Conservation (phyloP, 2,797 vertebrate species). For the Danio tinwini region DNA sequence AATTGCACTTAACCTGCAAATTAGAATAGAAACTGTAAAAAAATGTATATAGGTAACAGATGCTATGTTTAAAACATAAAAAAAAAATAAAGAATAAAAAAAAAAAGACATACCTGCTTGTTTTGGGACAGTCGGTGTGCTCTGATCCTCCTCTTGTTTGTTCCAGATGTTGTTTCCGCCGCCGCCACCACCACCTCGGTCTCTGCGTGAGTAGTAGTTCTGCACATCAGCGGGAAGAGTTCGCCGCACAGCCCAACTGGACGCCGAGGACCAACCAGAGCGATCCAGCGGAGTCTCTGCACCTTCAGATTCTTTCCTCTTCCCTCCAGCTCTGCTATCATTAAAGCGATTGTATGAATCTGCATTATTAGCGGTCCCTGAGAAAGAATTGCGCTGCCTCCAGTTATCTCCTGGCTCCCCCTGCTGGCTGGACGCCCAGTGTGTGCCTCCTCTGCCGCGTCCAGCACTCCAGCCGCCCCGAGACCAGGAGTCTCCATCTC, state of each 20-base stretch:
- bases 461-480: constrained; percentile 79
- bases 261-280: constrained; percentile 97
- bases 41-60: no score
- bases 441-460: constrained; percentile 73
- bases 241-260: constrained; percentile 95
- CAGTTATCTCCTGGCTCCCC: constrained; percentile 83
- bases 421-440: constrained; percentile 78
- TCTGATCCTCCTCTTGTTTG: constrained; percentile 84
- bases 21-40: no score
- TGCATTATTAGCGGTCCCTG: constrained; percentile 86
- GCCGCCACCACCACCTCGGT: constrained; percentile 68
- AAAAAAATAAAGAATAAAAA: no score
- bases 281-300: constrained; percentile 85
- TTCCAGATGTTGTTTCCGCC: constrained; percentile 81
- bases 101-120: constrained; percentile 45
- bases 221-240: constrained; percentile 97
- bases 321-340: constrained; percentile 85
- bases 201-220: constrained; percentile 95
- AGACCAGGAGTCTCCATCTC: constrained; percentile 80
- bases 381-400: constrained; percentile 89
- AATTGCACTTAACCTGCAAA: no score
- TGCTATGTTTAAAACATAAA: no score
- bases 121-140: constrained; percentile 79
- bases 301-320: constrained; percentile 83
- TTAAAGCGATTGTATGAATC: constrained; percentile 86